phyloP scores from a whole-genome alignment of 2,113 vertebrate genomes.

The Cyanistes caeruleus region DNA sequence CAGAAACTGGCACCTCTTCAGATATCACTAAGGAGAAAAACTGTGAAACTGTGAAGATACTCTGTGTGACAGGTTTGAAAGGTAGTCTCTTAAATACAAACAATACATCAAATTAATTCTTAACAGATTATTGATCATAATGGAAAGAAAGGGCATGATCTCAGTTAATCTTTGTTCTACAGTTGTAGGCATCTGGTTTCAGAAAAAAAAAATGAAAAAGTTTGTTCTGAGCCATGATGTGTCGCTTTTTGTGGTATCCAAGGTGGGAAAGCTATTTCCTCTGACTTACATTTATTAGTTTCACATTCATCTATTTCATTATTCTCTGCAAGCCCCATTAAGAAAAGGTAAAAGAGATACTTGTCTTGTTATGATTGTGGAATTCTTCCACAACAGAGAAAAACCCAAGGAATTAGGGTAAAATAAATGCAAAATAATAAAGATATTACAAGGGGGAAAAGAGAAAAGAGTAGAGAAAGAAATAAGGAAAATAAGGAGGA shows the following conservation, averaged over 20 bases:
- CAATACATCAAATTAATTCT: background rate
- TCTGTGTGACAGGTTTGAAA: background rate
- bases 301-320: background rate
- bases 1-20: background rate
- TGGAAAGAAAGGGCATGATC: background rate
- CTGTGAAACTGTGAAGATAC: background rate
- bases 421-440: background rate
- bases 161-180: background rate
- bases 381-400: background rate
- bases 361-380: background rate
- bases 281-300: background rate
- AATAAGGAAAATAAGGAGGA: background rate
- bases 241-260: background rate
- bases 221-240: background rate
- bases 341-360: background rate
- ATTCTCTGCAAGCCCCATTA: background rate
- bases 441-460: rapidly evolving
- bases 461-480: background rate
- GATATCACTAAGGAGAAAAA: background rate
- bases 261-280: background rate
- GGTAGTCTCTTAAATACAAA: background rate
- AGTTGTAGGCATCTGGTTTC: background rate
- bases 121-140: background rate
- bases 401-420: background rate
- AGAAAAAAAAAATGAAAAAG: background rate